Base-by-base conservation (phyloP, 2,797 vertebrate species). In the Lophius americanus region DNA sequence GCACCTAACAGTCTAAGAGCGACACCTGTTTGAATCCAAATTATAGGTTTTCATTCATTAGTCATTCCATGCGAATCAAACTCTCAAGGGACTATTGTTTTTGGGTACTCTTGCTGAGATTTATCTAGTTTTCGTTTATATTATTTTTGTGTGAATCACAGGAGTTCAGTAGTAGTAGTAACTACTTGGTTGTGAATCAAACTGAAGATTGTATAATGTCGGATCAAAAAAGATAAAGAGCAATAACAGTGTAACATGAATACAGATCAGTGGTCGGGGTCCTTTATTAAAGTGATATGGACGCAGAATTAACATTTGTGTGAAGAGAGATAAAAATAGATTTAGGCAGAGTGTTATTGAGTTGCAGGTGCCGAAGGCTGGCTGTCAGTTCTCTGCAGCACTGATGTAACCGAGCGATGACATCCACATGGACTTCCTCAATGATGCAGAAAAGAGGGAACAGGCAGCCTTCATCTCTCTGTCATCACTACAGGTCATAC, bases 381-480 rank as follows among this genome's bases (percentile, higher is more conserved):
- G 6, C 47, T 58, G 59, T 52, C 51, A 60, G 44, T 6, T 36
- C 52, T 67, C 46, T 47, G 51, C 69, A 41, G 64, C 65, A 70
- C 53, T 68, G 69, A 79, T 82, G 50, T 37, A 23, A 64, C 60
- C 68, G 41, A 47, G 39, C 11, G 32, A 65, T 78, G 60, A 55
- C 41, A 74, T 51, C 55, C 59, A 67, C 54, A 12, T 2, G 7
- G 33, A 44, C 38, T 64, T 54, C 54, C 69, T 75, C 61, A 65
- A 2, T 14, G 60, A 61, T n/a, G 69, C 65, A 74, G 68, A 70
- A 60, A 63, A 23, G 52, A 23, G 23, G 9, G 53, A 71, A 56
- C 66, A 39, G 55, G n/a, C 41, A 4, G 60, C 51, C 47, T 61
- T 70, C 53, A 46, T 61, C 66, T 65, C 58, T 78, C n/a, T 60